These are phyloP conservation scores for Danio albolineatus DNA, from an alignment of 2,797 vertebrate species.

Conservation along the genomic window DNA sequence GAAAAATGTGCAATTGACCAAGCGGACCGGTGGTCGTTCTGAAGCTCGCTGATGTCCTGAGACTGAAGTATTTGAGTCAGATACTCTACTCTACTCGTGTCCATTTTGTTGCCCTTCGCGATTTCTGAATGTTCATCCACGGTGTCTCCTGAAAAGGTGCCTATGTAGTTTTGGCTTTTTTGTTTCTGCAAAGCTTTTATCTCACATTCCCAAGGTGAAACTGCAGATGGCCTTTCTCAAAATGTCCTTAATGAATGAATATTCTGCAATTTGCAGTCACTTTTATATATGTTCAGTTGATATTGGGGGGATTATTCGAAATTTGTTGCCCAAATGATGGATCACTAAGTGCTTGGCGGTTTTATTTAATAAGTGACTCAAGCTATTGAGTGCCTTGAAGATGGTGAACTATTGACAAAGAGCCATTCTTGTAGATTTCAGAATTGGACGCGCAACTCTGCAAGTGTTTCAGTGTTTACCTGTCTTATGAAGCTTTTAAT, in stretches of 20 bases:
- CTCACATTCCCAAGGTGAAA: conserved; percentile 22
- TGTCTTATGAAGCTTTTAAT: conserved; percentile 17
- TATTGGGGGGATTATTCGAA: conserved; percentile 6
- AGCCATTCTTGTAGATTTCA: conserved; percentile 58
- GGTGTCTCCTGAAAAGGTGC: conserved; percentile 64
- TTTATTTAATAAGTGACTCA: conserved; percentile 47
- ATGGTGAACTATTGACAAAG: conserved; percentile 55
- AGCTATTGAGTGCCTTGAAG: conserved; percentile 67
- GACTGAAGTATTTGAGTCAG: conserved; percentile 52
- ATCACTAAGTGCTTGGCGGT: conserved; percentile 54
- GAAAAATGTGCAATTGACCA: conserved; percentile 59
- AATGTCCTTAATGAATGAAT: background rate
- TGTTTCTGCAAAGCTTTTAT: conserved; percentile 13
- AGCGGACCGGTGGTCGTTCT: conserved; percentile 45
- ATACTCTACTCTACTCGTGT: conserved; percentile 45
- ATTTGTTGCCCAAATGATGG: conserved; percentile 45
- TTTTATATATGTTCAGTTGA: conserved; percentile 38
- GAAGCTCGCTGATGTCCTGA: conserved; percentile 40
- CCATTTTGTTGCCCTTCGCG: conserved; percentile 38
- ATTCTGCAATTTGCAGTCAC: conserved; percentile 5
- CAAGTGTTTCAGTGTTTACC: conserved; percentile 47
- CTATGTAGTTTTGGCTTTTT: conserved; percentile 31
- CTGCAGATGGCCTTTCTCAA: background rate
- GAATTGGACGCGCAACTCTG: conserved; percentile 48
- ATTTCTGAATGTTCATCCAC: conserved; percentile 59